Conservation (phyloP, 1,140 invertebrate genomes). For the Bombus affinis region DNA sequence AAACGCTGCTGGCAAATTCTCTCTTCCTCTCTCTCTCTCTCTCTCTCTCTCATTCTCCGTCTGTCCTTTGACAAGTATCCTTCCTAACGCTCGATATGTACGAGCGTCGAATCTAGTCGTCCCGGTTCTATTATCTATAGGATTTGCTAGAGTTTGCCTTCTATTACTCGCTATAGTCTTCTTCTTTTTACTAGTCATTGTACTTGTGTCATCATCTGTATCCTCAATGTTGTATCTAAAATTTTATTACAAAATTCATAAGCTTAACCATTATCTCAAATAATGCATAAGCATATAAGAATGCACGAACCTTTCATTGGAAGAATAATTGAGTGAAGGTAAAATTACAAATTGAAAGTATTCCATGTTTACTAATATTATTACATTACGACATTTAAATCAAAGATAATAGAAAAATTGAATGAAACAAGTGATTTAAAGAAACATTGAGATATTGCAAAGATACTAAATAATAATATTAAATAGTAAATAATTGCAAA, state of each 20-base stretch:
- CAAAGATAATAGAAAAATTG: background rate
- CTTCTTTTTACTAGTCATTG: constrained; percentile 72
- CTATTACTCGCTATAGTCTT: constrained; percentile 49
- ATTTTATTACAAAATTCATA: background rate
- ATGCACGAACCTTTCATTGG: too few relatives aligned
- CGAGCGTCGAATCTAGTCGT: background rate
- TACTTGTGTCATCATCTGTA: constrained; percentile 74
- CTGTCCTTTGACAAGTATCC: background rate
- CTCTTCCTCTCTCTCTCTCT: too few relatives aligned
- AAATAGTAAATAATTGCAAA: background rate
- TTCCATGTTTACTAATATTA: background rate
- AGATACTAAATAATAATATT: background rate
- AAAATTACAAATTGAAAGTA: background rate
- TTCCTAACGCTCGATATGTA: constrained; percentile 37
- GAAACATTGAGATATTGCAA: background rate
- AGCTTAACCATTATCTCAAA: too few relatives aligned
- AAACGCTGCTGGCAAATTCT: background rate
- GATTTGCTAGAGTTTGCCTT: constrained; percentile 78
- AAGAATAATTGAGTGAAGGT: too few relatives aligned
- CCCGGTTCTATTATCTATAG: constrained; percentile 63
- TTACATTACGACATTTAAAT: background rate
- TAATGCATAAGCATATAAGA: background rate
- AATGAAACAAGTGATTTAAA: background rate
- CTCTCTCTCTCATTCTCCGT: background rate
- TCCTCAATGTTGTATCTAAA: constrained; percentile 80